Percentiles rank a stretch among this genome's conserved stretches.
phyloP scores from a whole-genome alignment of 2,797 vertebrate genomes.

The Liparis tanakae region DNA sequence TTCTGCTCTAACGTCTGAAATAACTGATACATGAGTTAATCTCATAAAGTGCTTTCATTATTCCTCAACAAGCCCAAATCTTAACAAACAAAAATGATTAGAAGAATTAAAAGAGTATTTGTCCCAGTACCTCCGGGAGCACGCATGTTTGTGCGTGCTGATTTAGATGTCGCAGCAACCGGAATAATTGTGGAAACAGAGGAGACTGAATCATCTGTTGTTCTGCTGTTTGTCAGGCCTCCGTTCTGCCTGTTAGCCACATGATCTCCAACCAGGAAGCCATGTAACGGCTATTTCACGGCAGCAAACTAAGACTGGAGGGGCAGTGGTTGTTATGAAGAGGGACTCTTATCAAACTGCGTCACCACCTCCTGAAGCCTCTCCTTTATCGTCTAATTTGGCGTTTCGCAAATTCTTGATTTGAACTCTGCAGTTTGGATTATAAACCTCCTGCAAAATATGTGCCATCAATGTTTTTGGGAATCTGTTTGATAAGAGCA shows the following conservation, averaged over 20 bases:
- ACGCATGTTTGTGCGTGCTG: slow-evolving; percentile 44
- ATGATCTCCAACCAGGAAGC: slow-evolving; percentile 68
- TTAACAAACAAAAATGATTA: slow-evolving; percentile 7
- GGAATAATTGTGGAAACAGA: slow-evolving; percentile 67
- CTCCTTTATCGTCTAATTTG: slow-evolving; percentile 27
- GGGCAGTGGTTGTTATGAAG: slow-evolving; percentile 56
- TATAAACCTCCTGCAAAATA: not conserved
- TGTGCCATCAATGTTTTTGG: not conserved
- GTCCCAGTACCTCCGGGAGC: slow-evolving; percentile 26
- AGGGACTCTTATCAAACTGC: slow-evolving; percentile 58
- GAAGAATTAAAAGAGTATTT: slow-evolving; percentile 37
- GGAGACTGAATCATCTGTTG: slow-evolving; percentile 65
- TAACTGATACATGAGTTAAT: slow-evolving; percentile 39
- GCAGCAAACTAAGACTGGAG: slow-evolving; percentile 55
- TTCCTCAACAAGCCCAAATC: slow-evolving; percentile 26
- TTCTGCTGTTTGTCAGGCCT: slow-evolving; percentile 75
- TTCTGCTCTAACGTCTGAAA: slow-evolving; percentile 26
- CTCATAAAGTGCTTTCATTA: slow-evolving; percentile 43
- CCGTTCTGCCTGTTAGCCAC: slow-evolving; percentile 81
- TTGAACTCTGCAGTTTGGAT: not conserved
- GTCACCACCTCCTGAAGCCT: slow-evolving; percentile 47
- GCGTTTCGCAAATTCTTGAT: not conserved
- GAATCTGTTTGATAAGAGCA: not conserved
- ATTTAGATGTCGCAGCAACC: slow-evolving; percentile 70
- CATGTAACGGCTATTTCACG: slow-evolving; percentile 75